Evolutionary conservation across 2,888 invertebrate genomes (phyloP), one percentile per base, ranked within the genome.

Genomic region (Ditylenchus weischeri): DNA sequence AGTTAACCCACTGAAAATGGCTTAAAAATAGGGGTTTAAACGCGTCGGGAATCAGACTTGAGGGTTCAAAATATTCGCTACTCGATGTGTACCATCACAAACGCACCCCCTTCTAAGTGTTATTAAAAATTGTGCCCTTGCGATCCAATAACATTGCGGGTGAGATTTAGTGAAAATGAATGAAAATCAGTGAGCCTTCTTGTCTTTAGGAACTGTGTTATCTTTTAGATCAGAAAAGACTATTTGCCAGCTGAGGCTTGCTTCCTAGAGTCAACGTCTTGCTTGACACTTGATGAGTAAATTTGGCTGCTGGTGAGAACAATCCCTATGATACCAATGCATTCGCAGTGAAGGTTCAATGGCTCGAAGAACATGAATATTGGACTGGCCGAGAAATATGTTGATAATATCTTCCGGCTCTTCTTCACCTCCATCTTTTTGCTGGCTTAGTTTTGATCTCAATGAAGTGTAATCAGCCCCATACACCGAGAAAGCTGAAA

Each of bases 401-500:
- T 65, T 15, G 76, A 74, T 23, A 7, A 62, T n/a, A 47, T 62
- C 62, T 23, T 43, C 43, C 8, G 3, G 3, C 19, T 43, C 5
- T 5, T n/a, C 13, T n/a, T 62, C n/a, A 6, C 54, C 29, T 54
- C 57, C 23, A 54, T 54, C 29, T 29, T 54, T 54, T 19, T 59
- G 23, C 38, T 72, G 62, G 11, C 57, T 72, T 19, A 74, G 57
- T 49, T 64, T 71, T 10, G 66, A 64, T 49, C 78, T 54, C n/a
- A 76, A 72, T 15, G 72, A 67, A 50, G 77, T 73, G 68, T 80
- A 91, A 86, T 95, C 95, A 66, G 88, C 88, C 70, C 89, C 88
- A 84, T 93, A 92, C 84, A 93, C 90, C 43, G 91, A 88, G 62
- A 90, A 86, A 59, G 43, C 43, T 38, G 15, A 59, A 43, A 19